These are phyloP conservation scores for Palythoa heliodiscus DNA, from an alignment of 92 coral and sea anemone genomes.

Conservation along the genomic window DNA sequence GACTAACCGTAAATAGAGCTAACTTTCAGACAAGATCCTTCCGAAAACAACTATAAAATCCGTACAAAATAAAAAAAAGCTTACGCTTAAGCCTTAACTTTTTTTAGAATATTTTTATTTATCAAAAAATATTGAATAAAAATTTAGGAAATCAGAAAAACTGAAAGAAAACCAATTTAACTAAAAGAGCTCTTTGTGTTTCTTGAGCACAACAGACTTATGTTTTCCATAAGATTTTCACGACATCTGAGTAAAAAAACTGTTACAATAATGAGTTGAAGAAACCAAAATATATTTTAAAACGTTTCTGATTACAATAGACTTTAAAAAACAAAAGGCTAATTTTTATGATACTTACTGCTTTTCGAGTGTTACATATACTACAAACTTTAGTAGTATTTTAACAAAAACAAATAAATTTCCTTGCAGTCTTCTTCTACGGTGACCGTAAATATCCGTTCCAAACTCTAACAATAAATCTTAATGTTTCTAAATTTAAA, in stretches of 20 bases:
- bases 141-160: neutral
- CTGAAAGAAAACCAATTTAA: neutral
- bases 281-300: conserved; percentile 1
- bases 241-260: neutral
- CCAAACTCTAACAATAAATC: neutral
- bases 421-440: neutral
- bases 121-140: neutral
- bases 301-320: conserved; percentile 31
- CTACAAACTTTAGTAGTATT: neutral
- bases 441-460: neutral
- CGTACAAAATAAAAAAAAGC: neutral
- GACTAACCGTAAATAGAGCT: neutral
- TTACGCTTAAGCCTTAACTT: neutral
- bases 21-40: neutral
- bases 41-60: neutral
- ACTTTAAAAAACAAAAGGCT: conserved; percentile 30
- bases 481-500: neutral
- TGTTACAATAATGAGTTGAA: conserved; percentile 3
- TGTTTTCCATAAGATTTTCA: neutral
- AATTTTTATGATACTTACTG: conserved; percentile 15
- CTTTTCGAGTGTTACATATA: neutral
- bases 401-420: neutral
- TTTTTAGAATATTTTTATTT: neutral
- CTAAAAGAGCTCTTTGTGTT: neutral
- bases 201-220: neutral